These are phyloP conservation scores for Holacanthus passer DNA, from an alignment of 2,113 vertebrate species.

Conservation along the genomic window DNA sequence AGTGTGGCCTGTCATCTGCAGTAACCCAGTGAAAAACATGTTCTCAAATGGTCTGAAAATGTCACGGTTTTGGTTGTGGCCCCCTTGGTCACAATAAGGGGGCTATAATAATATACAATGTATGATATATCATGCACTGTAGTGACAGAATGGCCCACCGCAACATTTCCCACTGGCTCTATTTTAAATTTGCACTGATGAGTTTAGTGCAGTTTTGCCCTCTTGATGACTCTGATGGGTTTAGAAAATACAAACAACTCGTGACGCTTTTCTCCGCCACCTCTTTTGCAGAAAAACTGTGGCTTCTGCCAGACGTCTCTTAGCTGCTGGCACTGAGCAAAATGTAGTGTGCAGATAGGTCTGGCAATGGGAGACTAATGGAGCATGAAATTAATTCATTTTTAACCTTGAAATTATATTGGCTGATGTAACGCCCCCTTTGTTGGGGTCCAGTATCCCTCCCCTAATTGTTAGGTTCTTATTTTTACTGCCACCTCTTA, in stretches of 20 bases:
- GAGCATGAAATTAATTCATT: slow-evolving; percentile 37
- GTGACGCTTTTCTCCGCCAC: neutral
- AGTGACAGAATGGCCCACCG: neutral
- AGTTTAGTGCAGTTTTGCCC: neutral
- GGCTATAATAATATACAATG: neutral
- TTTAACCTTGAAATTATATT: slow-evolving; percentile 38
- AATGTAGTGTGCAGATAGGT: neutral
- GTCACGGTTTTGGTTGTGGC: neutral
- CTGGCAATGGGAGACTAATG: slow-evolving; percentile 21
- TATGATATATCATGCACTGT: neutral
- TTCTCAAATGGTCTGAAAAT: slow-evolving; percentile 3
- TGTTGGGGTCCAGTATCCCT: neutral
- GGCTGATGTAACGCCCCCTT: neutral
- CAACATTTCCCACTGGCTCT: neutral
- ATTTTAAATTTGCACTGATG: neutral
- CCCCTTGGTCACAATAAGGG: neutral
- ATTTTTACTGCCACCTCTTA: neutral
- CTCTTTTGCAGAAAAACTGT: neutral
- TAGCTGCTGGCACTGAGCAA: slow-evolving; percentile 25
- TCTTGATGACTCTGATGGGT: neutral
- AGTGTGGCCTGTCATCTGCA: neutral
- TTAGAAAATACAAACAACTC: slow-evolving; percentile 1
- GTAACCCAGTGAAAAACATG: neutral
- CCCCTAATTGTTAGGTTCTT: neutral
- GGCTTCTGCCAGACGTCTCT: slow-evolving; percentile 22